These are phyloP conservation scores for Synergus itoensis DNA, from an alignment of 2,888 invertebrate genomes.

Conservation along the genomic window DNA sequence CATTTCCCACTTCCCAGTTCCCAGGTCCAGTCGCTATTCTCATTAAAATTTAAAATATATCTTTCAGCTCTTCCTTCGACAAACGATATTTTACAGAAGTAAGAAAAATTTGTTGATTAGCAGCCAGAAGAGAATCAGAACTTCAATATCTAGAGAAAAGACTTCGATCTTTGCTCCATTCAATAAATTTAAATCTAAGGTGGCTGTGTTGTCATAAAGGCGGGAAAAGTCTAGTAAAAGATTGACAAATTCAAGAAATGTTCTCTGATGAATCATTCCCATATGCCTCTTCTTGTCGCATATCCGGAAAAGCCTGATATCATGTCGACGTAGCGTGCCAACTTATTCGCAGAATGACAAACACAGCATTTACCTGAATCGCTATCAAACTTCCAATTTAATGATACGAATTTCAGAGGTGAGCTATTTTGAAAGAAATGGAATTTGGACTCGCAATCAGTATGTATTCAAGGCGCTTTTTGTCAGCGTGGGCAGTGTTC, in stretches of 20 bases:
- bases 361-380: not conserved
- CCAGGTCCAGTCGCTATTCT: too few relatives aligned
- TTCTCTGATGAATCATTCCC: not conserved
- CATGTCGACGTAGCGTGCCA: not conserved
- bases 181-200: not conserved
- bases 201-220: not conserved
- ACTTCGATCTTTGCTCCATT: not conserved
- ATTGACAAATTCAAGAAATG: slow-evolving; percentile 1
- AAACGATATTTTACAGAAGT: too few relatives aligned
- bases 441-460: slow-evolving; percentile 7
- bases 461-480: too few relatives aligned
- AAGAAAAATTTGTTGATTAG: too few relatives aligned
- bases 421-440: slow-evolving; percentile 1
- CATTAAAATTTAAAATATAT: too few relatives aligned
- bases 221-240: not conserved
- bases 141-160: not conserved
- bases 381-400: not conserved
- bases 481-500: too few relatives aligned
- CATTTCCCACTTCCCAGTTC: too few relatives aligned
- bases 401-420: not conserved
- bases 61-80: too few relatives aligned
- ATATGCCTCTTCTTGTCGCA: not conserved
- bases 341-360: not conserved
- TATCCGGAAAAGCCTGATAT: slow-evolving; percentile 1
- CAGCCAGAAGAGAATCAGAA: not conserved